Conservation (phyloP, 2,797 vertebrate genomes). For the Acrossocheilus fasciatus region DNA sequence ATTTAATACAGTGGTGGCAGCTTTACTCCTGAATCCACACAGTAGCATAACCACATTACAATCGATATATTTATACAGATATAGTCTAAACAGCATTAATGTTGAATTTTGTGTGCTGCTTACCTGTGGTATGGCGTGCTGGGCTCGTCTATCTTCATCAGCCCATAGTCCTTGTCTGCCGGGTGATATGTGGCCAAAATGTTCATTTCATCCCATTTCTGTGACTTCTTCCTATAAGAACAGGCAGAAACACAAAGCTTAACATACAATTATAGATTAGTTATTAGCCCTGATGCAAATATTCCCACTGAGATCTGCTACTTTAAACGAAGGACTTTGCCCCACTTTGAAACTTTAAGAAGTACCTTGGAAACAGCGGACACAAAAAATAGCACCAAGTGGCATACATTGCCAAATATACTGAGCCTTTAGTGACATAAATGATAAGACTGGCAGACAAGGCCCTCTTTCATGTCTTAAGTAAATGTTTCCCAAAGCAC, state of each 20-base stretch:
- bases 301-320: slow-evolving; percentile 55
- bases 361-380: not conserved
- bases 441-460: not conserved
- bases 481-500: not conserved
- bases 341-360: slow-evolving; percentile 58
- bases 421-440: not conserved
- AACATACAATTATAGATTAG: slow-evolving; percentile 50
- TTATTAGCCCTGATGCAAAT: slow-evolving; percentile 48
- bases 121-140: slow-evolving; percentile 96
- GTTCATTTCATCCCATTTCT: slow-evolving; percentile 99
- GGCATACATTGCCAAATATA: slow-evolving; percentile 22
- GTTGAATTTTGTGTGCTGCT: not conserved
- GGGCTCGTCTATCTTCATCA: slow-evolving; percentile 99
- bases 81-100: not conserved
- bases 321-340: slow-evolving; percentile 67
- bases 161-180: slow-evolving; percentile 94
- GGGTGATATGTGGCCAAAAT: slow-evolving; percentile 98
- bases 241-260: slow-evolving; percentile 19
- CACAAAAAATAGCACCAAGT: slow-evolving; percentile 14
- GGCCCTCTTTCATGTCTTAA: not conserved
- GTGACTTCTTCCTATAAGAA: slow-evolving; percentile 92
- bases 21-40: not conserved
- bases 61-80: not conserved
- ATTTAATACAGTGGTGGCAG: not conserved
- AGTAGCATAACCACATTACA: not conserved